A percentile compares a stretch with the other conserved stretches of the same genome.
phyloP scores from a whole-genome alignment of 2,113 vertebrate genomes.

The Cisticola juncidis region DNA sequence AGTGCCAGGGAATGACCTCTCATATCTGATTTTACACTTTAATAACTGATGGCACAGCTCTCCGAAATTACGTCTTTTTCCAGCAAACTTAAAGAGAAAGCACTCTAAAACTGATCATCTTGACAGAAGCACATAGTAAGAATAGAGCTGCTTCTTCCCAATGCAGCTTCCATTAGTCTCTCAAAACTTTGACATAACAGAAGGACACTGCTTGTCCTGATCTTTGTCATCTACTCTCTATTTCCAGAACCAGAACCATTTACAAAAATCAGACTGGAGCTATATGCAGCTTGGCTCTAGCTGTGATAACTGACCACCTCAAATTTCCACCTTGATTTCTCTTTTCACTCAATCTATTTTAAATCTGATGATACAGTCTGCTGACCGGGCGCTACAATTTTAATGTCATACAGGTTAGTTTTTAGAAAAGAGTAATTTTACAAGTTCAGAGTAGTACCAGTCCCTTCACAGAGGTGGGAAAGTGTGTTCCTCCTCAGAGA shows the following conservation, averaged over 20 bases:
- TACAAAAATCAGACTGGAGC: not conserved
- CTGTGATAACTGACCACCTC: not conserved
- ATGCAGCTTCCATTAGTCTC: not conserved
- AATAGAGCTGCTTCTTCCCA: not conserved
- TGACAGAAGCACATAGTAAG: not conserved
- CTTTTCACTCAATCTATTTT: not conserved
- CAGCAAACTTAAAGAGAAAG: not conserved
- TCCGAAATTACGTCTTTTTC: not conserved
- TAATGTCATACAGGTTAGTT: not conserved
- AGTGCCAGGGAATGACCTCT: slow-evolving; percentile 30
- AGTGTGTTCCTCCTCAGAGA: not conserved
- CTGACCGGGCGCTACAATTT: not conserved
- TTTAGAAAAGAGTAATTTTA: not conserved
- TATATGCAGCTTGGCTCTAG: not conserved
- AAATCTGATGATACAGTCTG: not conserved
- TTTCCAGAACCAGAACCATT: not conserved
- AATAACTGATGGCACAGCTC: not conserved
- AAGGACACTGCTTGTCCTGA: not conserved
- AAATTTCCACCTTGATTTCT: not conserved
- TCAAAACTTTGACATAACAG: not conserved
- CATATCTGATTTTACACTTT: slow-evolving; percentile 20
- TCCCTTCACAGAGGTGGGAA: not conserved
- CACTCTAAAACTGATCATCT: not conserved
- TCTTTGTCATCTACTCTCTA: not conserved
- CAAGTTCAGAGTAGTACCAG: not conserved